Percentiles rank a stretch among this genome's conserved stretches.
Evolutionary conservation across 2,113 vertebrate species (phyloP).

Genomic region (Tetrao urogallus): DNA sequence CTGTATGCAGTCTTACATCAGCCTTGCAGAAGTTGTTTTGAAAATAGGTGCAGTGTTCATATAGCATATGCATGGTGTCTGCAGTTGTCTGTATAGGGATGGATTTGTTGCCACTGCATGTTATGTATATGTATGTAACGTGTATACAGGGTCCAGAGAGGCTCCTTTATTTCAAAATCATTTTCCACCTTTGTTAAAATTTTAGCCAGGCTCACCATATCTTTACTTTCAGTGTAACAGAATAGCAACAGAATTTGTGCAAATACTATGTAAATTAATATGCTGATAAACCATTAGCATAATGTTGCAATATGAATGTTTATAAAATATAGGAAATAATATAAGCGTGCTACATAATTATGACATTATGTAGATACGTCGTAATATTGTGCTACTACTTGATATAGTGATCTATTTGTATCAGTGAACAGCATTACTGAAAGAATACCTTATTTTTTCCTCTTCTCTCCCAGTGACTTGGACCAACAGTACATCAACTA

Average conservation of each 20-base stretch:
- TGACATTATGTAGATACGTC: not conserved
- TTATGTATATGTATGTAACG: not conserved
- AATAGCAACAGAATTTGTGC: not conserved
- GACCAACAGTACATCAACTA: slow-evolving; percentile 96
- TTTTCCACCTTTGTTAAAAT: not conserved
- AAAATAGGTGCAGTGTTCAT: not conserved
- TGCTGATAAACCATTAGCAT: not conserved
- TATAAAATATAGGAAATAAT: not conserved
- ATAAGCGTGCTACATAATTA: not conserved
- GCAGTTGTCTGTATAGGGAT: not conserved
- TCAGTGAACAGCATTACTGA: not conserved
- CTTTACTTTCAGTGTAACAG: not conserved
- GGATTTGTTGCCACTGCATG: not conserved
- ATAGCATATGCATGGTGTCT: not conserved
- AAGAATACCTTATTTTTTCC: not conserved
- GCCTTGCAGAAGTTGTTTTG: not conserved
- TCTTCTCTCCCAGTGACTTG: slow-evolving; percentile 81
- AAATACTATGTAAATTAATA: not conserved
- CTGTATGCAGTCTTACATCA: not conserved
- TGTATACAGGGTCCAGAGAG: not conserved
- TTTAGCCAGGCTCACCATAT: not conserved
- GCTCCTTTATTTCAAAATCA: not conserved
- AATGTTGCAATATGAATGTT: not conserved
- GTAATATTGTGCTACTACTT: not conserved
- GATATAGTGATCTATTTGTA: not conserved